Conservation (phyloP, 2,113 vertebrate genomes). For the Cynoglossus semilaevis region DNA sequence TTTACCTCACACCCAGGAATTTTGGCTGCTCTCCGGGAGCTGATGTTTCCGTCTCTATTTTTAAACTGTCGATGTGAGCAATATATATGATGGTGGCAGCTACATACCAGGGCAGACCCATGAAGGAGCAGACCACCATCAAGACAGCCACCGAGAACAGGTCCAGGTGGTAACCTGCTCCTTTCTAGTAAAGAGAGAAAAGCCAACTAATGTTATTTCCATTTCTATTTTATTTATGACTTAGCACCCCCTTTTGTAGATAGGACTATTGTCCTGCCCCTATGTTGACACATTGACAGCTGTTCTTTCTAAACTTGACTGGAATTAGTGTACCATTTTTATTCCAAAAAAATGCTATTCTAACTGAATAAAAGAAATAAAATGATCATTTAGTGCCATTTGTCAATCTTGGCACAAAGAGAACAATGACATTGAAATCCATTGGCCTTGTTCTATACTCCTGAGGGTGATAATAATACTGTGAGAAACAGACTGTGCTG, state of each 20-base stretch:
- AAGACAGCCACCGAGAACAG: conserved; percentile 94
- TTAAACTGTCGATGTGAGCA: conserved; percentile 97
- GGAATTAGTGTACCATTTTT: too few relatives aligned
- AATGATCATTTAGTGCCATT: too few relatives aligned
- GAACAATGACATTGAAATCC: too few relatives aligned
- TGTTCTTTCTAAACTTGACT: too few relatives aligned
- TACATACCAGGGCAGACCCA: conserved; percentile 97
- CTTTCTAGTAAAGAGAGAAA: conserved; percentile 82
- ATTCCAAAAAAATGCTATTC: too few relatives aligned
- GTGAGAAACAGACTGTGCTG: neutral
- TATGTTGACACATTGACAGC: too few relatives aligned
- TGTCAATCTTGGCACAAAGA: too few relatives aligned
- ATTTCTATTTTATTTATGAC: neutral
- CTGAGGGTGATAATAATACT: neutral
- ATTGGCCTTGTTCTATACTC: too few relatives aligned
- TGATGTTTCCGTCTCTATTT: conserved; percentile 98
- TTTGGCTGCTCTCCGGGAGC: conserved; percentile 97
- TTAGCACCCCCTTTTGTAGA: too few relatives aligned
- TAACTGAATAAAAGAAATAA: too few relatives aligned
- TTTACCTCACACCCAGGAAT: conserved; percentile 91
- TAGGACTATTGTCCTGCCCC: too few relatives aligned
- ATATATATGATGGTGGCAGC: conserved; percentile 98
- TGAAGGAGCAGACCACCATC: conserved; percentile 92
- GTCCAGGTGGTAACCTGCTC: conserved; percentile 95
- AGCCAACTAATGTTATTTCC: conserved; percentile 9